Conservation (phyloP, 2,888 invertebrate genomes). For the Choreutis nemorana region DNA sequence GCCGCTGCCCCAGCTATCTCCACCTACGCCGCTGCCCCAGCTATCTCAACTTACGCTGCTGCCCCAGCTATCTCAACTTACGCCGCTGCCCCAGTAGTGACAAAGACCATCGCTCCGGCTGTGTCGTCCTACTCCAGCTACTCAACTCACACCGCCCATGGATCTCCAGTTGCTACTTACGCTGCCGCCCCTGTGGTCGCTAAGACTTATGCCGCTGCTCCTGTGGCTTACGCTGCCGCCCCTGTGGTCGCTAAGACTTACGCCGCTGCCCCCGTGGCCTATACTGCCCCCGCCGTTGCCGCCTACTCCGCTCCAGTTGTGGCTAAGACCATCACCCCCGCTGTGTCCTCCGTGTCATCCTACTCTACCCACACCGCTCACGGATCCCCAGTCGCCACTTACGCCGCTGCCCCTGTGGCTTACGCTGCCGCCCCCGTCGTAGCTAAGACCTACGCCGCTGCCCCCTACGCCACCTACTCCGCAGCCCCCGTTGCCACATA, state of each 20-base stretch:
- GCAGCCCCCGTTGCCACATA: conserved; percentile 25
- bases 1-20: conserved; percentile 21
- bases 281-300: conserved; percentile 5
- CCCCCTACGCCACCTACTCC: conserved; percentile 18
- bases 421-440: conserved; percentile 21
- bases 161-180: conserved; percentile 31
- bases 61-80: conserved; percentile 25
- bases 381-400: conserved; percentile 18
- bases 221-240: conserved; percentile 6
- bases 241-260: conserved; percentile 6
- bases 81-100: conserved; percentile 16
- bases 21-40: conserved; percentile 14
- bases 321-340: conserved; percentile 40
- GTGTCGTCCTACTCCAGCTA: conserved; percentile 25
- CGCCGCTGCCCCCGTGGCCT: conserved; percentile 9
- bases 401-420: conserved; percentile 24
- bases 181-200: conserved; percentile 46
- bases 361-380: conserved; percentile 26
- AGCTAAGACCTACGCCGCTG: conserved; percentile 17
- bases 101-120: conserved; percentile 14
- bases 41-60: conserved; percentile 20
- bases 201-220: conserved; percentile 14
- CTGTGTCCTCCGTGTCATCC: conserved; percentile 29
- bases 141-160: conserved; percentile 31
- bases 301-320: conserved; percentile 34